Percentiles rank a stretch among this genome's conserved stretches.
Conservation (phyloP, 37 sponge, comb jelly and placozoan genomes). For the Mnemiopsis leidyi region DNA sequence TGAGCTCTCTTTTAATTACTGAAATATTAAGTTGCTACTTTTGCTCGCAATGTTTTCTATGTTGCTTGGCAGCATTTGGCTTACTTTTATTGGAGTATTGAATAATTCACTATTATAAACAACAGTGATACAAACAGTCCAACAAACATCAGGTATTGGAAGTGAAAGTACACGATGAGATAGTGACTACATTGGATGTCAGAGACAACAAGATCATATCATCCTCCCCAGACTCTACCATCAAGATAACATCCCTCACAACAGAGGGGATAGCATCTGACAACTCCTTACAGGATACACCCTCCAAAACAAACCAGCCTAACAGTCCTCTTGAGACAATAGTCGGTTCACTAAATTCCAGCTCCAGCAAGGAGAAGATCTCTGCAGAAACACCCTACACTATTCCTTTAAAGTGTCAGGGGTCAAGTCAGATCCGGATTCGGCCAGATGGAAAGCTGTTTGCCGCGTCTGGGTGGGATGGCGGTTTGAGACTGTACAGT, state of each 20-base stretch:
- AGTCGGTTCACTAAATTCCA: background rate
- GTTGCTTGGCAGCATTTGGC: too few species aligned
- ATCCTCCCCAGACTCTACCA: conserved; percentile 28
- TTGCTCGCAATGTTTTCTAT: too few species aligned
- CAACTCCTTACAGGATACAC: background rate
- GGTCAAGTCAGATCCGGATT: background rate
- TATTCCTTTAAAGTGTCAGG: conserved; percentile 9
- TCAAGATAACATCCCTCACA: background rate
- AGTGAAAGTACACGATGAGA: conserved; percentile 34
- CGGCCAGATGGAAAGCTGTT: conserved; percentile 26
- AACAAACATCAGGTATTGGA: background rate
- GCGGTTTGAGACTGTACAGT: conserved; percentile 14
- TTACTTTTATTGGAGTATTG: too few species aligned
- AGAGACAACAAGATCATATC: background rate
- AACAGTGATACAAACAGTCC: too few species aligned
- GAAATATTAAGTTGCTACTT: too few species aligned
- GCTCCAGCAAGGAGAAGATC: background rate
- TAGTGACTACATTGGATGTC: background rate
- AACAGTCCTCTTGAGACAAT: background rate
- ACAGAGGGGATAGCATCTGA: background rate
- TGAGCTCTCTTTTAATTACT: too few species aligned
- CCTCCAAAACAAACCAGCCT: background rate
- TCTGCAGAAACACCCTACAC: background rate
- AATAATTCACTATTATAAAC: too few species aligned
- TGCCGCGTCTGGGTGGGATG: conserved; percentile 49